Conservation (phyloP, 2,888 invertebrate genomes). For the Plagodis dolabraria region DNA sequence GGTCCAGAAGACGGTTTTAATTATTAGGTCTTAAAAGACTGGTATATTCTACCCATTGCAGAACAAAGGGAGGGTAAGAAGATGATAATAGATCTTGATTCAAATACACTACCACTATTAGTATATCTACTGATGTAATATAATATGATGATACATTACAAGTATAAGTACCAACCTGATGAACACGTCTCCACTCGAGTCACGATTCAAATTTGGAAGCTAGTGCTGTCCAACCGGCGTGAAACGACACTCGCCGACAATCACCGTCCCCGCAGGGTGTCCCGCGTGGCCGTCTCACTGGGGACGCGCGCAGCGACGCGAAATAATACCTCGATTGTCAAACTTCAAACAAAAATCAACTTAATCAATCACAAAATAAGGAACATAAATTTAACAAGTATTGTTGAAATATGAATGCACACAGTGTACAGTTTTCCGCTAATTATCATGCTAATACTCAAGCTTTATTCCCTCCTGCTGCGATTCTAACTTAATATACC, state of each 20-base stretch:
- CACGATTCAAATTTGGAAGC: conserved; percentile 54
- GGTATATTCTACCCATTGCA: too few relatives aligned
- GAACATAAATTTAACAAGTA: conserved; percentile 27
- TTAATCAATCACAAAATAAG: conserved; percentile 26
- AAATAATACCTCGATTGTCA: conserved; percentile 60
- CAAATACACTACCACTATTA: too few relatives aligned
- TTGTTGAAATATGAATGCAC: conserved; percentile 54
- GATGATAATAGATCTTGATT: too few relatives aligned
- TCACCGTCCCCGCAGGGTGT: conserved; percentile 73
- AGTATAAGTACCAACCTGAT: neutral
- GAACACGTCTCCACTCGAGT: conserved; percentile 32
- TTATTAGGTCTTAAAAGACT: too few relatives aligned
- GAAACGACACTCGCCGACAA: conserved; percentile 77
- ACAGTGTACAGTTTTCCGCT: conserved; percentile 67
- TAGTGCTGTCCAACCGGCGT: conserved; percentile 71
- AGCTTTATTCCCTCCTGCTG: conserved; percentile 52
- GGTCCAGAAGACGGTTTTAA: too few relatives aligned
- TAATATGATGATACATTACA: conserved; percentile 34
- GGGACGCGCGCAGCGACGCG: conserved; percentile 64
- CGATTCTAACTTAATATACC: conserved; percentile 58
- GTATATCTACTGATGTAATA: too few relatives aligned
- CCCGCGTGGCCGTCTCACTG: conserved; percentile 71
- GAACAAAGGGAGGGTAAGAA: too few relatives aligned
- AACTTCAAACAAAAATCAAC: conserved; percentile 35
- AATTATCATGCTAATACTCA: conserved; percentile 71